These are phyloP conservation scores for Pseudonaja textilis DNA, from an alignment of 2,113 vertebrate species.

Conservation along the genomic window DNA sequence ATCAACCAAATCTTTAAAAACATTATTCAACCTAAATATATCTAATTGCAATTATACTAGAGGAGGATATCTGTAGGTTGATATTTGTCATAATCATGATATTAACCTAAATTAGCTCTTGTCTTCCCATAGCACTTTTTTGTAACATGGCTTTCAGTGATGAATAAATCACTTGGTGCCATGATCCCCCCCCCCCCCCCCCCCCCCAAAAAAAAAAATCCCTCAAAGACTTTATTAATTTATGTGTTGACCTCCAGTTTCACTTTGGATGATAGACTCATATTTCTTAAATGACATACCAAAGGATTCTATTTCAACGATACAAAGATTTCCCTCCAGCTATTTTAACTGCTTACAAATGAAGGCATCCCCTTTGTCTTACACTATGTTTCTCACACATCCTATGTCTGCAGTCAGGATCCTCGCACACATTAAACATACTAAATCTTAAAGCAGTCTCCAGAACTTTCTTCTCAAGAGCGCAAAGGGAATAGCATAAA, in stretches of 20 bases:
- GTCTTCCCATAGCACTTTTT: background rate
- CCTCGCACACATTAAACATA: background rate
- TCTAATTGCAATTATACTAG: background rate
- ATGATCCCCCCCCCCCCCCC: background rate
- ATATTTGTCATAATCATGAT: background rate
- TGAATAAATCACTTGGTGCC: background rate
- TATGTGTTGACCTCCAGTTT: background rate
- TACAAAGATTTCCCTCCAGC: background rate
- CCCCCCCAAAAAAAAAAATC: background rate
- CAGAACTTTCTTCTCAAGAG: background rate
- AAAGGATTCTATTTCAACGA: background rate
- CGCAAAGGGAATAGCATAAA: background rate
- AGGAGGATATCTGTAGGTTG: background rate
- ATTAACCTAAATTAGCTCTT: background rate
- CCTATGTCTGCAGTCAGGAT: background rate
- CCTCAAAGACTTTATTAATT: background rate
- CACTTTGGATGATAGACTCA: background rate
- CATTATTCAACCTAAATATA: background rate
- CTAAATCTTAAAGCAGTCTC: background rate
- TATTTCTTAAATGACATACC: rapidly evolving
- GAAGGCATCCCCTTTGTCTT: background rate
- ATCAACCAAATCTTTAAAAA: background rate
- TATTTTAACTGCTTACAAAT: background rate
- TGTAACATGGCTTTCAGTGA: background rate
- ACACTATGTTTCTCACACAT: background rate